phyloP scores from a whole-genome alignment of 2,888 invertebrate genomes.

The Drosophila borborema region DNA sequence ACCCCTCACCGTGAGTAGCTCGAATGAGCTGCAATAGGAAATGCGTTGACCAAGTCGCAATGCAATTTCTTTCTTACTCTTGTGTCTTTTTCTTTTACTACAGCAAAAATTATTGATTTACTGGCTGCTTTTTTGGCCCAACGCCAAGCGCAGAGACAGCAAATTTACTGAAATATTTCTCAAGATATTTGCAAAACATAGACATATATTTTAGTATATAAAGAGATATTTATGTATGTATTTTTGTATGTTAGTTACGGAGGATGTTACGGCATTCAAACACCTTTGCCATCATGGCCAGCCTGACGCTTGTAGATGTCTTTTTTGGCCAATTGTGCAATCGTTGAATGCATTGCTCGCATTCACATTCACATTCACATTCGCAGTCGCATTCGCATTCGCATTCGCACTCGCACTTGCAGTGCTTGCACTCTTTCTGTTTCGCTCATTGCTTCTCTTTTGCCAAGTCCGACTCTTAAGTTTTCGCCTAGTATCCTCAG shows the following conservation, averaged over 20 bases:
- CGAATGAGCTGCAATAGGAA: conserved; percentile 24
- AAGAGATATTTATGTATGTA: background rate
- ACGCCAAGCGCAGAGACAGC: conserved; percentile 58
- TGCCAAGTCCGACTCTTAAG: conserved; percentile 45
- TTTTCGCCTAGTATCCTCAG: conserved; percentile 65
- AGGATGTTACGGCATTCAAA: conserved; percentile 28
- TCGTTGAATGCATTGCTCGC: conserved; percentile 53
- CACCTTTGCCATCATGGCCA: conserved; percentile 25
- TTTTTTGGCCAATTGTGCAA: conserved; percentile 63
- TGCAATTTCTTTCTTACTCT: conserved; percentile 39
- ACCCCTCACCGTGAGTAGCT: background rate
- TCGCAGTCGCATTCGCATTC: background rate
- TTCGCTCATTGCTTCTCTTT: conserved; percentile 21
- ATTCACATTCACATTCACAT: background rate
- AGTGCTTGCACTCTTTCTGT: conserved; percentile 10
- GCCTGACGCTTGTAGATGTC: conserved; percentile 8
- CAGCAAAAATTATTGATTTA: conserved; percentile 69
- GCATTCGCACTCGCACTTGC: background rate
- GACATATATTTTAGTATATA: background rate
- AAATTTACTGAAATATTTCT: conserved; percentile 54
- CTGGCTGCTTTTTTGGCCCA: conserved; percentile 66
- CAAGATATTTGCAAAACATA: conserved; percentile 46
- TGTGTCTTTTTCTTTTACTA: conserved; percentile 28
- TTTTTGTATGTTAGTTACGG: conserved; percentile 2
- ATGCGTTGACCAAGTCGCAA: conserved; percentile 35